Percentiles rank a stretch among this genome's conserved stretches.
phyloP scores from a whole-genome alignment of 2,113 vertebrate genomes.

The Trogon surrucura region DNA sequence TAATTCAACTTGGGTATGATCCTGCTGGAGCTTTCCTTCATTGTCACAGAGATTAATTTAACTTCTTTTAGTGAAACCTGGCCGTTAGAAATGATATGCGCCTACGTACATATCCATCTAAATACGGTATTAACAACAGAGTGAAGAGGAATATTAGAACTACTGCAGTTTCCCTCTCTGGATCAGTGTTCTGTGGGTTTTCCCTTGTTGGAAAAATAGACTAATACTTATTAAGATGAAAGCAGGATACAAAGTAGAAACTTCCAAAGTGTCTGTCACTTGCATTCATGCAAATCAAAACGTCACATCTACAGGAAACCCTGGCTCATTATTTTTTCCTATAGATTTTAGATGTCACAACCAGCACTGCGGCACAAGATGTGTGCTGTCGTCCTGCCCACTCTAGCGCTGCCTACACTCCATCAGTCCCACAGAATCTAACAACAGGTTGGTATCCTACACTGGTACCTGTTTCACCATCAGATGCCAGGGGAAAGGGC shows the following conservation, averaged over 20 bases:
- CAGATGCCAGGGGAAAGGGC: background rate
- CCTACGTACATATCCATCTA: background rate
- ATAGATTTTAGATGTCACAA: background rate
- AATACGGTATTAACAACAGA: background rate
- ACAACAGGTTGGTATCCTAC: background rate
- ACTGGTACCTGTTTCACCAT: background rate
- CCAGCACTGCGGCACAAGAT: background rate
- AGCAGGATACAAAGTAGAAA: background rate
- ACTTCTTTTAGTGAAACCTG: background rate
- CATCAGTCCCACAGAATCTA: background rate
- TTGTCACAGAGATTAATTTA: background rate
- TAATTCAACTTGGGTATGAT: background rate
- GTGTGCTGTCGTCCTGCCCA: fast-evolving
- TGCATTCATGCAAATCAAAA: background rate
- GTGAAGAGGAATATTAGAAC: background rate
- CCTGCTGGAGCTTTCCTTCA: background rate
- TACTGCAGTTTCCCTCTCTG: background rate
- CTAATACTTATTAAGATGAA: background rate
- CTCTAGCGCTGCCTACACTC: background rate
- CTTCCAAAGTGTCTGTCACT: conserved; percentile 4
- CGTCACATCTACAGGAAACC: background rate
- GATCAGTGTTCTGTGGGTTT: background rate
- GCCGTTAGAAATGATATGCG: background rate
- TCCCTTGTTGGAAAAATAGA: background rate
- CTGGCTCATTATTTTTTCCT: background rate